A percentile compares a stretch with the other conserved stretches of the same genome.
Conservation (phyloP, 35 echinoderm and acorn worm genomes). For the Anneissia japonica region DNA sequence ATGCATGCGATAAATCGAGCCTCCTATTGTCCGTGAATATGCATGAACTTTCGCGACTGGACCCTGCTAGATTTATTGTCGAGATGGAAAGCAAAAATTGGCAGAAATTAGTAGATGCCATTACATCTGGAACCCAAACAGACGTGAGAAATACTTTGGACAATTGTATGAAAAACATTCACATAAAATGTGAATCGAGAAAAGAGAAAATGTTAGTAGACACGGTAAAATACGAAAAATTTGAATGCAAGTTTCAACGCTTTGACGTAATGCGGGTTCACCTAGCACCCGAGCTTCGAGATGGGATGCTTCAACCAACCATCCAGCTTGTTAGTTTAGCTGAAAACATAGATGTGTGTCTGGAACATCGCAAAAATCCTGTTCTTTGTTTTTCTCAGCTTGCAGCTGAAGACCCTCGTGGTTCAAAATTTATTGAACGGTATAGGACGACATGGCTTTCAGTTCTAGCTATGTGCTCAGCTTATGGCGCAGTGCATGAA, state of each 20-base stretch:
- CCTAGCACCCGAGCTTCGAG: slow-evolving; percentile 18
- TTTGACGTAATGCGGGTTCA: slow-evolving; percentile 59
- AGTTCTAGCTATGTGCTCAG: slow-evolving; percentile 62
- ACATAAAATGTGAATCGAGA: slow-evolving; percentile 30
- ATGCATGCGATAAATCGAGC: slow-evolving; percentile 1
- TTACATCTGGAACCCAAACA: not conserved
- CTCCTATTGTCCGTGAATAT: slow-evolving; percentile 5
- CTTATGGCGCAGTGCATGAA: slow-evolving; percentile 46
- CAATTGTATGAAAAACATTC: too few relatives aligned
- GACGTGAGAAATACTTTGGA: too few relatives aligned
- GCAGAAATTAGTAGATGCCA: not conserved
- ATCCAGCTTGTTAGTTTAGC: slow-evolving; percentile 68
- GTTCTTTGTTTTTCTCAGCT: slow-evolving; percentile 55
- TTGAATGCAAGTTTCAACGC: slow-evolving; percentile 12
- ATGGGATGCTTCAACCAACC: slow-evolving; percentile 38
- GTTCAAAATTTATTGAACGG: slow-evolving; percentile 1
- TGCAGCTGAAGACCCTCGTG: slow-evolving; percentile 16
- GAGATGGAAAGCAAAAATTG: slow-evolving; percentile 8
- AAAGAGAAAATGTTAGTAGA: slow-evolving; percentile 2
- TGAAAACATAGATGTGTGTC: slow-evolving; percentile 50
- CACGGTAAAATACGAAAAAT: slow-evolving; percentile 28
- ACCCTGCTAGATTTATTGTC: not conserved
- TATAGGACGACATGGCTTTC: slow-evolving; percentile 75
- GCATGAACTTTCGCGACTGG: too few relatives aligned
- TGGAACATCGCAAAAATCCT: slow-evolving; percentile 60